Conservation (phyloP, 2,888 invertebrate genomes). For the Andrena camellia region DNA sequence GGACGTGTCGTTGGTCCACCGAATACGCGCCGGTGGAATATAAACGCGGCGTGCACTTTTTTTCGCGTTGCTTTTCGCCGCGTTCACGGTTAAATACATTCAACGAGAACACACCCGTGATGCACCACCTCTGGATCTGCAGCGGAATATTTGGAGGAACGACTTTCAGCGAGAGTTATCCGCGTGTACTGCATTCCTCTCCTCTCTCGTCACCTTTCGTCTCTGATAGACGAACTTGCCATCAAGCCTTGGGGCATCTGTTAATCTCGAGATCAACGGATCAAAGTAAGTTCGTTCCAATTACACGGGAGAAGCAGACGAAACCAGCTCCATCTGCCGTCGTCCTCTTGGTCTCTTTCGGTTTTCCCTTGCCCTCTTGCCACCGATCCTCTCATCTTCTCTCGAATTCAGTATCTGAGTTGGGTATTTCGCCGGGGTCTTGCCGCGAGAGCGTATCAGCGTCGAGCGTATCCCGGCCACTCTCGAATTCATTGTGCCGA, state of each 20-base stretch:
- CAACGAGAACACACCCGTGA: background rate
- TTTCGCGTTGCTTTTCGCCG: background rate
- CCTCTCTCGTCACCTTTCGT: slow-evolving; percentile 22
- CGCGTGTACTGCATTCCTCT: slow-evolving; percentile 20
- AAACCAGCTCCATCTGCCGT: slow-evolving; percentile 54
- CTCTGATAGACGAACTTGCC: slow-evolving; percentile 50
- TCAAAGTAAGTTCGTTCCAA: slow-evolving; percentile 66
- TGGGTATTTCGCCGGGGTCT: slow-evolving; percentile 47
- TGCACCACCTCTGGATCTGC: background rate
- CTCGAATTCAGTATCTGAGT: slow-evolving; percentile 45
- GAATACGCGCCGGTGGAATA: slow-evolving; percentile 13
- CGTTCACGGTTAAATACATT: background rate
- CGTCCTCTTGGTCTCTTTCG: slow-evolving; percentile 25
- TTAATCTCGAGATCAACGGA: slow-evolving; percentile 70
- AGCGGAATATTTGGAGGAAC: slow-evolving; percentile 21
- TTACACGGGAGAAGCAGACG: slow-evolving; percentile 40
- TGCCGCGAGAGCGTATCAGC: slow-evolving; percentile 27
- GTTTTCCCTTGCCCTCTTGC: background rate
- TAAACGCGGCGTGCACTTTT: slow-evolving; percentile 26
- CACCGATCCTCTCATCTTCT: slow-evolving; percentile 11
- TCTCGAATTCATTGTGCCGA: slow-evolving; percentile 58
- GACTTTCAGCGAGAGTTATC: slow-evolving; percentile 13
- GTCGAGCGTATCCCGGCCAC: slow-evolving; percentile 48
- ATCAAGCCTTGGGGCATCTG: slow-evolving; percentile 54
- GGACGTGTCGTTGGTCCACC: slow-evolving; percentile 21